Evolutionary conservation across 1,140 invertebrate genomes (phyloP), one percentile per base, ranked within the genome.

Genomic region (Parasteatoda tepidariorum): DNA sequence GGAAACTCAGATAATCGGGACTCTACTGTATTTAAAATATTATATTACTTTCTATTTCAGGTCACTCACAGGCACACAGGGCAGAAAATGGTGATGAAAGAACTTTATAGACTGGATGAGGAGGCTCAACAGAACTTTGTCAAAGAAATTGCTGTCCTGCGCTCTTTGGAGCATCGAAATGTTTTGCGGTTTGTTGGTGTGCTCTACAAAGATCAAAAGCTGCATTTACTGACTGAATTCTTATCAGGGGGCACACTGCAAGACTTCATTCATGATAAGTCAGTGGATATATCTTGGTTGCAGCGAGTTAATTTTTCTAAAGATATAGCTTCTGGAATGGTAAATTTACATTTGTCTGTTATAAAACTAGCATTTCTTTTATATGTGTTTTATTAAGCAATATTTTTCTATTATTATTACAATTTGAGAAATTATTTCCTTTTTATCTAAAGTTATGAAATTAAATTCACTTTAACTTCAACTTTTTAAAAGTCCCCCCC

Each of bases 51-150:
- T 22, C n/a, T 96, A n/a, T 96, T 93, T 88, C 94, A 96, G 90
- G 96, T 97, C 26, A 97, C 95, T 3, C 96, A 97, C 88, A 92
- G 93, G 70, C 93, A 95, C 83, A 97, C 96, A 0, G 93, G 93
- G 76, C 96, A 98, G 90, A 93, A 97, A 28, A 97, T 98, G 96
- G 96, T 98, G 68, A 91, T 98, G 18, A 98, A 98, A 88, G 96
- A 98, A 88, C 91, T 98, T 79, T 96, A 97, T 89, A 91, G 95
- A 67, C 94, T 97, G 28, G 96, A 98, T 87, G 96, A 97, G 88
- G 95, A 96, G 87, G 96, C 96, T 0, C 96, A 98, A 87, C 94
- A 94, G 86, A 97, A 96, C 89, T 97, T 98, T 88, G 90, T 98
- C 11, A 97, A 97, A 91, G 96, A 98, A 92, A 95, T 96, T 61